Evolutionary conservation across 2,888 invertebrate species (phyloP), one percentile per base, ranked within the genome.

Genomic region (Macrophya annulata): DNA sequence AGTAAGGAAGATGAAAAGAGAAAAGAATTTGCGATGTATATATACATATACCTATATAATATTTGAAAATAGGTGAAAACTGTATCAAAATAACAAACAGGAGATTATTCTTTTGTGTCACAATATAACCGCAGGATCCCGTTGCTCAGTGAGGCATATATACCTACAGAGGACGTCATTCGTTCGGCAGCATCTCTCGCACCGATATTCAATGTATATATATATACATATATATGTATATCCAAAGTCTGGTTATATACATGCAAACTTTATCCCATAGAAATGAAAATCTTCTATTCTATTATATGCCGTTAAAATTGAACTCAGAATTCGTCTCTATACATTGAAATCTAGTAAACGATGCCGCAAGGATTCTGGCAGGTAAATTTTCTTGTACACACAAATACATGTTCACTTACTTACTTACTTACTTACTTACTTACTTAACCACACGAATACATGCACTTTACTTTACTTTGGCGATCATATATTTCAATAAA

Each of bases 401-500:
- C 62, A 21, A 25, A 62, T 25, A 62, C 62, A 8, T 62, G 4
- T 5, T 48, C 48, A 31, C 31, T 51, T 51, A 17, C 51, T 10
- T 45, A 10, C 45, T 45, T 15, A 15, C 48, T 48, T 15, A 48
- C 15, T 55, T 12, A 48, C 45, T 9, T 48, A 48, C 45, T 48
- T 55, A 55, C n/a, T n/a, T n/a, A 55, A 55, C 55, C 68, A 17
- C 37, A 25, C 62, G 12, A 10, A 62, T 12, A 62, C 25, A 55
- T 31, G 15, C 9, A 15, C 25, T 62, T 21, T 4, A 21, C 59
- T 4, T 43, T 45, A 85, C 85, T 65, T 86, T 85, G 85, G 86
- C 86, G 88, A 87, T 62, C 55, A 2, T 89, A 88, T 87, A 88
- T 88, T 88, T 88, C 89, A 88, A 88, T 88, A 87, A 88, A 43